Base-by-base conservation (phyloP, 2,113 vertebrate species). In the Cephalopholis sonnerati region DNA sequence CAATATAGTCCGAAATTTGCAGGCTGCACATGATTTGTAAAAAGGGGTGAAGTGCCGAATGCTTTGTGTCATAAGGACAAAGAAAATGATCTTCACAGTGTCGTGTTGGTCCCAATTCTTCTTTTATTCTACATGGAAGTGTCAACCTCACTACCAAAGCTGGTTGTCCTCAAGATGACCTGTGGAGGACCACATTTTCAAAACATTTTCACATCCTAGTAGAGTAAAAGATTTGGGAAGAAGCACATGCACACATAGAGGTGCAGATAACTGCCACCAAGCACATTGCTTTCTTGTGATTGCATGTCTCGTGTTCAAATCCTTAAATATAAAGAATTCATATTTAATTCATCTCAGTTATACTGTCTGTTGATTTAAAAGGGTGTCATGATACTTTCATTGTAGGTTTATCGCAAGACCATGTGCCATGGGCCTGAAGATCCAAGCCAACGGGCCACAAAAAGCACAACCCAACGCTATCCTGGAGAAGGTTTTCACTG, bases 401-500 rank as follows among this genome's bases (percentile, higher is more conserved):
- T 95, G 77, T 92, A 99, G 98, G 94, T 99, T 99, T 86, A 94
- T 99, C 92, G 98, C 98, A 39, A 97, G 96, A 95, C 98, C 98
- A 5, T 99, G 98, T 96, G 98, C 98, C 69, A 96, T 98, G 94
- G 97, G 96, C 85, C 96, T 99, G 88, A 98, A 98, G 93, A 99
- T 99, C 84, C 98, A 99, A 95, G 96, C 96, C 81, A 98, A 92
- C 2, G 98, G 98, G 89, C 98, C 98, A 8, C 97, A 97, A 71
- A 98, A 97, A 93, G 98, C 98, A 74, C 97, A 97, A 81, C 97
- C 97, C 79, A 99, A 99, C 68, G 98, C 98, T 57, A 99, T 99
- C 85, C 91, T 99, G 94, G 98, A 99, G 93, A 99, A 99, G 93
- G 98, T 99, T 84, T 99, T 99, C 95, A 99, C 97, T 63, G 97